phyloP scores from a whole-genome alignment of 35 echinoderm and acorn worm genomes.

The Ptychodera flava region DNA sequence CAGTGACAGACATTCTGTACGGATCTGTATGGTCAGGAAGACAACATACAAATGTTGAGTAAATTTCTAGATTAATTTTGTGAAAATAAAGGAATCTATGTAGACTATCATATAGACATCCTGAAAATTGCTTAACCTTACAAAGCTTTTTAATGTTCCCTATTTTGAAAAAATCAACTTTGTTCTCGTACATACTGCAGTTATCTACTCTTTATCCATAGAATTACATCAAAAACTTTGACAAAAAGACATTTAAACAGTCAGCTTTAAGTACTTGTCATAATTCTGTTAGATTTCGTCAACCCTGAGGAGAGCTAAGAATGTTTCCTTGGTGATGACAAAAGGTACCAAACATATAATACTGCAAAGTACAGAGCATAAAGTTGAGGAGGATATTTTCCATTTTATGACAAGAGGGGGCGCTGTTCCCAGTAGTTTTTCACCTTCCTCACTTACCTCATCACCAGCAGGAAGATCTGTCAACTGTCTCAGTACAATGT shows the following conservation, averaged over 20 bases:
- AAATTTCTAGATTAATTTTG: background rate
- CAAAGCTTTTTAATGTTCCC: background rate
- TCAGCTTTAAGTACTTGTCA: too few species aligned
- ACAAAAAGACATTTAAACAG: background rate
- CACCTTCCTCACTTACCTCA: constrained; percentile 48
- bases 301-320: too few species aligned
- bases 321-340: too few species aligned
- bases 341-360: too few species aligned
- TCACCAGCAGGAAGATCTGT: constrained; percentile 64
- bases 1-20: constrained; percentile 75
- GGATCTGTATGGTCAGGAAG: constrained; percentile 19
- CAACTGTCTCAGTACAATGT: constrained; percentile 80
- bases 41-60: background rate
- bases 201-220: background rate
- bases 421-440: too few species aligned
- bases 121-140: background rate
- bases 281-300: too few species aligned
- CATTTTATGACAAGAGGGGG: too few species aligned
- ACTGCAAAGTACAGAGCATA: too few species aligned
- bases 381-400: too few species aligned
- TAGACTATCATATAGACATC: background rate
- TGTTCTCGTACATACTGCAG: background rate
- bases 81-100: background rate
- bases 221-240: background rate
- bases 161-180: background rate